Base-by-base conservation (phyloP, 1,140 invertebrate genomes). In the Drosophila virilis region DNA sequence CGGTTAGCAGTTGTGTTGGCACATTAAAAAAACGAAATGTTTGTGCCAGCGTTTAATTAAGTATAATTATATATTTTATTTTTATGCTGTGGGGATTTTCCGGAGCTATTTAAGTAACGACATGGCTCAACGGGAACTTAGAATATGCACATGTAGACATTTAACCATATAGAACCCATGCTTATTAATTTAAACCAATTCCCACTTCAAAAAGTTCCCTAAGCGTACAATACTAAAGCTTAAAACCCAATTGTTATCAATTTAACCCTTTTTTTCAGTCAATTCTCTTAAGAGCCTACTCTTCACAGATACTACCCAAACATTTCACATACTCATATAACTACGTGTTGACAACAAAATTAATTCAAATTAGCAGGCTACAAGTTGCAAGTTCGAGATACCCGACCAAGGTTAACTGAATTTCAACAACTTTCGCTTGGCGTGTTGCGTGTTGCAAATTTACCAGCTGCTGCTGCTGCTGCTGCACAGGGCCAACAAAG, bases 271-370 rank as follows among this genome's bases (percentile, higher is more conserved):
- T 48, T 48, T 48, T 17, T 28, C 10, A 32, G 46, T 17, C 46
- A 48, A 33, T 35, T 59, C 28, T 32, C 28, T 46, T 57, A 9
- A 9, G 32, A 43, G 38, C 12, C 38, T 43, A 1, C 28, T 13
- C 3, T 13, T 28, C 3, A 28, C 22, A n/a, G 45, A 6, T 55
- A 12, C 22, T 10, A 12, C 28, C 6, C 22, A 88, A 22, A 83
- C 83, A 66, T 66, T 79, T 83, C 76, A 77, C 83, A 88, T 88
- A 73, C 83, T 77, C 67, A 77, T 89, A 80, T 89, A 77, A 88
- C 69, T 71, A 88, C 77, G 83, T 88, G 83, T 88, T 88, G 83
- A 88, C 83, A 88, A 88, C 83, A 88, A 88, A 88, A 88, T 88
- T 88, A 88, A 88, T 88, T 88, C 80, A 88, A 86, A 86, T 86